Evolutionary conservation across 2,113 vertebrate species (phyloP).

Genomic region (Apus apus): DNA sequence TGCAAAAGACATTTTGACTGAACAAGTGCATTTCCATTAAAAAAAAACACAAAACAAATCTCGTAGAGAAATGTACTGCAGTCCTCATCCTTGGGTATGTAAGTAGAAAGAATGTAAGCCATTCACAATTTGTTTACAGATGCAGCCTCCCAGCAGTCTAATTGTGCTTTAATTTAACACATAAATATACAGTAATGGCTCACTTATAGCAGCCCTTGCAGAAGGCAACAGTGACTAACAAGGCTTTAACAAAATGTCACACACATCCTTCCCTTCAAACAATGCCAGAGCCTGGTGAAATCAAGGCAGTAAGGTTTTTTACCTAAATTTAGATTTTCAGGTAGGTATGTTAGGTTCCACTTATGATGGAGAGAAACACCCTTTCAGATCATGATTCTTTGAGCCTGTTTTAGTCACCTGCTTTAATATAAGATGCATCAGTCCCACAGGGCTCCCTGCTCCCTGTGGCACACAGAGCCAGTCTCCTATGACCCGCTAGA

Average conservation of each 20-base stretch:
- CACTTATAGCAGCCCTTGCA: neutral
- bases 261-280: neutral
- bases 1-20: neutral
- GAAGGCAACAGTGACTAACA: neutral
- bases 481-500: neutral
- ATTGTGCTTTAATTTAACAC: neutral
- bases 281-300: neutral
- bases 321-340: neutral
- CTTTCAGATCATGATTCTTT: neutral
- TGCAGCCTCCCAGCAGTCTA: neutral
- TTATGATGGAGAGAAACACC: neutral
- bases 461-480: rapidly evolving
- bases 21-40: neutral
- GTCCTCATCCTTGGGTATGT: neutral
- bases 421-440: rapidly evolving
- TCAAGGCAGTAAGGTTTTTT: neutral
- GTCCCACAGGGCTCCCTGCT: neutral
- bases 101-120: neutral
- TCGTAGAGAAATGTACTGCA: neutral
- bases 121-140: neutral
- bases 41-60: neutral
- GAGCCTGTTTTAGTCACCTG: neutral
- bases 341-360: neutral
- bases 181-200: neutral
- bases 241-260: neutral